Conservation (phyloP, 1,140 invertebrate species). For the Gryllus bimaculatus region DNA sequence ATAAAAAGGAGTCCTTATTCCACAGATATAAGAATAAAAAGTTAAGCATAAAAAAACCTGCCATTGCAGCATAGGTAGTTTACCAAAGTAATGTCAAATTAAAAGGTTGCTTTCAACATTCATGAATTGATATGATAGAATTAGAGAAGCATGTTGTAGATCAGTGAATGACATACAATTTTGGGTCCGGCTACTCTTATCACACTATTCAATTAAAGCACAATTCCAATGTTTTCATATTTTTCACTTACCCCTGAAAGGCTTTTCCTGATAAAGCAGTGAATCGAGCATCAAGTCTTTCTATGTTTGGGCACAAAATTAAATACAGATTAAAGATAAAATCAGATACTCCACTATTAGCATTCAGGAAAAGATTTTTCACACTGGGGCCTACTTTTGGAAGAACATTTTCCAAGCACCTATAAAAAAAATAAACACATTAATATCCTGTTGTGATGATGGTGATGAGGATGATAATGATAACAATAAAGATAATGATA, state of each 20-base stretch:
- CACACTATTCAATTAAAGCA: background rate
- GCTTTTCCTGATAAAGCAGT: background rate
- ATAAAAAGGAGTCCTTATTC: no score
- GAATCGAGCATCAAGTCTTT: background rate
- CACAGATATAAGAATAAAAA: no score
- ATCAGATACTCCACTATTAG: background rate
- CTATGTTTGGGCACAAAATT: background rate
- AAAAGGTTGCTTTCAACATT: background rate
- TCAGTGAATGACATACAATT: background rate
- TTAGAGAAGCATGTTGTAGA: background rate
- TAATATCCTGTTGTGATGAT: background rate
- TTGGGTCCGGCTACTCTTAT: background rate
- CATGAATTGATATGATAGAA: background rate
- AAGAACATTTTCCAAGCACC: background rate
- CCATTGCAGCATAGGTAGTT: no score
- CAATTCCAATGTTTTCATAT: background rate
- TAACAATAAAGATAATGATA: no score
- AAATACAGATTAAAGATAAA: background rate
- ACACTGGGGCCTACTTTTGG: background rate
- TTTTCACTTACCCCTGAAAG: background rate
- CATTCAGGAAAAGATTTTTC: background rate
- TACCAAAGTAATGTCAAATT: background rate
- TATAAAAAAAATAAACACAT: background rate
- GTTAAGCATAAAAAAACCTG: no score
- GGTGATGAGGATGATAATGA: no score